phyloP scores from a whole-genome alignment of 2,113 vertebrate genomes.

The Dicerorhinus sumatrensis region DNA sequence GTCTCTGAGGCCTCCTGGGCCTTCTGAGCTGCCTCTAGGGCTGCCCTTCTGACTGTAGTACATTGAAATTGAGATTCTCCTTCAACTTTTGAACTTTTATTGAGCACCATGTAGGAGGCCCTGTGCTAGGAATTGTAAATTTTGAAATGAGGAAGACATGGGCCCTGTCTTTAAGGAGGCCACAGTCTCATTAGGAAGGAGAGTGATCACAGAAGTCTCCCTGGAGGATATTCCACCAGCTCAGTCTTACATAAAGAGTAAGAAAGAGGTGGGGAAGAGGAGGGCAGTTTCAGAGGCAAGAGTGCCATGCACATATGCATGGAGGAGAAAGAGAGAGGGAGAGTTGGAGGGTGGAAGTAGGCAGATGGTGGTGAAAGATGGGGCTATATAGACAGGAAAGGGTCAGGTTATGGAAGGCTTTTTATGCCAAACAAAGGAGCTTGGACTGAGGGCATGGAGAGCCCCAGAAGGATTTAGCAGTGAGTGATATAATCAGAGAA shows the following conservation, averaged over 20 bases:
- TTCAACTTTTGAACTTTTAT: background rate
- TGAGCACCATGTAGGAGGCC: background rate
- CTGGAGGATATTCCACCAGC: background rate
- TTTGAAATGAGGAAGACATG: background rate
- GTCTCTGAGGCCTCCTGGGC: background rate
- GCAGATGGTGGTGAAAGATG: background rate
- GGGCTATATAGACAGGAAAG: background rate
- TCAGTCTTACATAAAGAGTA: background rate
- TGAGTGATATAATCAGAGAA: background rate
- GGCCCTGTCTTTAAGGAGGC: background rate
- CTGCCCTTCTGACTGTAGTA: background rate
- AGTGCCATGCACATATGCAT: too few relatives aligned
- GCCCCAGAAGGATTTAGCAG: background rate
- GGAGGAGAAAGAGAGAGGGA: background rate
- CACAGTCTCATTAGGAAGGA: background rate
- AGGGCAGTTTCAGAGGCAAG: background rate
- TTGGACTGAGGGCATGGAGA: background rate
- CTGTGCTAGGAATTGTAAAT: background rate
- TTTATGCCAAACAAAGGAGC: background rate
- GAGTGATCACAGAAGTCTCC: background rate
- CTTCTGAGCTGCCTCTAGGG: background rate
- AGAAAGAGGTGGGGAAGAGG: background rate
- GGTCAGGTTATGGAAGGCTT: background rate
- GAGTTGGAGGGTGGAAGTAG: background rate
- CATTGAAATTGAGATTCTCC: background rate